Evolutionary conservation across 2,888 invertebrate species (phyloP).

Genomic region (Branchipolynoe longqiensis): DNA sequence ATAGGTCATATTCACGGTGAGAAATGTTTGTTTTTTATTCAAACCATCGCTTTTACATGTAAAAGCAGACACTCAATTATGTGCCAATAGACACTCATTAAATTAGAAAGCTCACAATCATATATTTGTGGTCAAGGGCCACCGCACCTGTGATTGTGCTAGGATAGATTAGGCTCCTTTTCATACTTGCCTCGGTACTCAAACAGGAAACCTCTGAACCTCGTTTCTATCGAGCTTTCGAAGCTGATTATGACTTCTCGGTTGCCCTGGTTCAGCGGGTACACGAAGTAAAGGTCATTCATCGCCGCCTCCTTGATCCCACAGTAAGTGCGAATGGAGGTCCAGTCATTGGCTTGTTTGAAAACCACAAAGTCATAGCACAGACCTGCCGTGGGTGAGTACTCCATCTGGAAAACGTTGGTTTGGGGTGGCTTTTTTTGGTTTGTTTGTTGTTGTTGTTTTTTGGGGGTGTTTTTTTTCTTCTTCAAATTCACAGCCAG

Average conservation of each 20-base stretch:
- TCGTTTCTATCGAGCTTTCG: conserved; percentile 2
- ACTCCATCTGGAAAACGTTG: conserved; percentile 29
- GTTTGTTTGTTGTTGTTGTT: not conserved
- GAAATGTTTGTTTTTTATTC: too few relatives aligned
- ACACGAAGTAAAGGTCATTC: not conserved
- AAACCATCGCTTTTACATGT: too few relatives aligned
- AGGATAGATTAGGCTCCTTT: too few relatives aligned
- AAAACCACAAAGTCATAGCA: conserved; percentile 49
- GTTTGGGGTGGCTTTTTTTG: not conserved
- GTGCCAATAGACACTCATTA: too few relatives aligned
- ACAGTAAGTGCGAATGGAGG: not conserved
- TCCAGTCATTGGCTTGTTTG: not conserved
- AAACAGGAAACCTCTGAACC: conserved; percentile 34
- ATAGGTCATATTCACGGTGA: too few relatives aligned
- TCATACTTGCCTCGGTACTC: conserved; percentile 18
- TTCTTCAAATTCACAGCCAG: too few relatives aligned
- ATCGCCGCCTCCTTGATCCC: not conserved
- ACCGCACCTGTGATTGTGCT: too few relatives aligned
- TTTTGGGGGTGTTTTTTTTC: too few relatives aligned
- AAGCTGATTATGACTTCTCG: conserved; percentile 1
- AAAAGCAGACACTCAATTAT: too few relatives aligned
- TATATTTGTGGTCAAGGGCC: too few relatives aligned
- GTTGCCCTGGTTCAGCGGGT: not conserved
- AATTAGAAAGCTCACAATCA: too few relatives aligned
- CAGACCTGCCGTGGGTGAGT: not conserved